Evolutionary conservation across 2,888 invertebrate species (phyloP), one percentile per base, ranked within the genome.

Genomic region (Sarcophaga caerulescens): DNA sequence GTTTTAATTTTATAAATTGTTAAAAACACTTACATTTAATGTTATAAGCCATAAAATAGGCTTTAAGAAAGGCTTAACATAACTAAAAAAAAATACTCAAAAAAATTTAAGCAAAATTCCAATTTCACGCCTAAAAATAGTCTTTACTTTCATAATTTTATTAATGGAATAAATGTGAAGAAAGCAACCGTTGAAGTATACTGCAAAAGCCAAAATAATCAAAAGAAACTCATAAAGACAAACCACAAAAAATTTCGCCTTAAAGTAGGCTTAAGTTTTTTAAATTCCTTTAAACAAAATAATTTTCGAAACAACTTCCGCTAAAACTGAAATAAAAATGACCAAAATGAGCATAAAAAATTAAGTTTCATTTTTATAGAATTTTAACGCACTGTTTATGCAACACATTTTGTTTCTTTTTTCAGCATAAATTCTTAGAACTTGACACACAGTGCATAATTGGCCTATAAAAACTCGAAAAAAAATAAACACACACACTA

Each of bases 361-460:
- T 44, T 66, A 57, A 17, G 52, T 47, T 57, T 57, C 17, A 35
- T 19, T 75, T 75, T 66, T 8, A 21, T 25, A 35, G 11, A 21
- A 59, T 57, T 21, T 17, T n/a, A 12, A 23, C 45, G 21, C 14
- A 35, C n/a, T 17, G n/a, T 65, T 35, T 6, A 35, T 35, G 35
- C 35, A 35, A 35, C 35, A 35, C 14, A 10, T 52, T 12, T 35
- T 25, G 3, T 23, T 21, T 69, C 12, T 17, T 52, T 59, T 62
- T 70, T 81, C 76, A 52, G 35, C 66, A 81, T 81, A 66, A 74
- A 74, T 59, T 59, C 21, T 70, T 70, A 59, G 52, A 82, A 57
- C 52, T 81, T 63, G n/a, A 75, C 62, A 70, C 63, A 63, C 71
- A 71, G 52, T 57, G 57, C 75, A 81, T 57, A 81, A 81, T 75